Conservation (phyloP, 2,113 vertebrate species). For the Ameiurus melas region DNA sequence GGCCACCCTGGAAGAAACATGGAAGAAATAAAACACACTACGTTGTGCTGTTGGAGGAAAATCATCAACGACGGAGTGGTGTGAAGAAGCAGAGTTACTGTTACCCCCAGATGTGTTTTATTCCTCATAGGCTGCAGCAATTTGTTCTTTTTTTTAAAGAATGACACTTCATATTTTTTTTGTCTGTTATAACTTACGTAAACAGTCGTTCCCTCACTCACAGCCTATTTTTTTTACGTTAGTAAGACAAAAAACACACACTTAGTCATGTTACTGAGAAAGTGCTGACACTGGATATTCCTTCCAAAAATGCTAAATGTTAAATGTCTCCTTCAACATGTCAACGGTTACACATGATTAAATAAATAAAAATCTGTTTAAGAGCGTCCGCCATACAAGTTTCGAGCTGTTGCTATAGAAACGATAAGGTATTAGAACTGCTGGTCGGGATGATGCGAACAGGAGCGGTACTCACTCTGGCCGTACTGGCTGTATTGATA, state of each 20-base stretch:
- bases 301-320: neutral
- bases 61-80: neutral
- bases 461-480: conserved; percentile 83
- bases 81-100: neutral
- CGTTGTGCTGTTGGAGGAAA: neutral
- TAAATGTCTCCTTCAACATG: neutral
- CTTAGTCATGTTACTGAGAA: neutral
- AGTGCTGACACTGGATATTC: neutral
- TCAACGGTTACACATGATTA: neutral
- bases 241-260: neutral
- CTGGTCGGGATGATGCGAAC: neutral
- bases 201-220: neutral
- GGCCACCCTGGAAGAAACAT: neutral
- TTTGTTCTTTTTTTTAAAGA: neutral
- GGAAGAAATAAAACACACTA: neutral
- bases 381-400: neutral
- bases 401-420: neutral
- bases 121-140: neutral
- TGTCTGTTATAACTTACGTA: neutral
- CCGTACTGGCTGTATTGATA: conserved; percentile 98
- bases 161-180: neutral
- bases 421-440: neutral
- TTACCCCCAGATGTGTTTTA: neutral
- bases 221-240: neutral
- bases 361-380: neutral